These are phyloP conservation scores for Tinea trinotella DNA, from an alignment of 2,888 invertebrate genomes.

Conservation along the genomic window DNA sequence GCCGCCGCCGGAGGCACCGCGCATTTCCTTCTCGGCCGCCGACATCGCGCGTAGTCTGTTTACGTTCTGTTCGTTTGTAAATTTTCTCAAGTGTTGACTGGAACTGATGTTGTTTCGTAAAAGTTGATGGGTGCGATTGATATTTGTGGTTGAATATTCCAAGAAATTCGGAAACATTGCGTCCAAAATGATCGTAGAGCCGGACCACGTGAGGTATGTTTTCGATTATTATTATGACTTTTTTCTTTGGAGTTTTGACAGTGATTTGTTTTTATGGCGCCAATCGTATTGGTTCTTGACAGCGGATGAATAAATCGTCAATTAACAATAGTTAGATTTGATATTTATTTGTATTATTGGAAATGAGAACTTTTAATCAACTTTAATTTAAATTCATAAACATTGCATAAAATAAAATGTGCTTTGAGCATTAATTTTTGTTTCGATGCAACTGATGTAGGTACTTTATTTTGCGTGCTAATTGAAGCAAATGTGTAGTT, in stretches of 20 bases:
- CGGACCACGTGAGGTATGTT: constrained; percentile 68
- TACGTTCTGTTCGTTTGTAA: constrained; percentile 45
- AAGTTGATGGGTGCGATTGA: constrained; percentile 59
- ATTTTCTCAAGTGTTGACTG: neutral
- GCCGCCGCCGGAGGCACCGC: constrained; percentile 66
- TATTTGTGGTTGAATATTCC: constrained; percentile 38
- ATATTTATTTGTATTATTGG: no score
- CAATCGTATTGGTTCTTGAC: neutral
- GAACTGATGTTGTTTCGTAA: constrained; percentile 21
- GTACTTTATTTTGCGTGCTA: neutral
- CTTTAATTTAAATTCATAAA: no score
- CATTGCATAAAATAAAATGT: no score
- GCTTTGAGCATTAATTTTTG: constrained; percentile 23
- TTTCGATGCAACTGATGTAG: no score
- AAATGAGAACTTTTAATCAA: no score
- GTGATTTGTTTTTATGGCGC: constrained; percentile 1
- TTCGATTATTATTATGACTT: constrained; percentile 22
- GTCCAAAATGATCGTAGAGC: constrained; percentile 68
- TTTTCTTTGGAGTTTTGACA: constrained; percentile 9
- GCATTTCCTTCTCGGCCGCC: constrained; percentile 65
- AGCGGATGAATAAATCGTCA: constrained; percentile 15
- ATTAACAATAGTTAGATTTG: no score
- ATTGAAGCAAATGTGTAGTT: neutral
- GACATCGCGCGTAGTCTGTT: constrained; percentile 65
- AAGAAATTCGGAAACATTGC: constrained; percentile 43